Evolutionary conservation across 1,140 invertebrate species (phyloP).

Genomic region (Sarcophaga bullata): DNA sequence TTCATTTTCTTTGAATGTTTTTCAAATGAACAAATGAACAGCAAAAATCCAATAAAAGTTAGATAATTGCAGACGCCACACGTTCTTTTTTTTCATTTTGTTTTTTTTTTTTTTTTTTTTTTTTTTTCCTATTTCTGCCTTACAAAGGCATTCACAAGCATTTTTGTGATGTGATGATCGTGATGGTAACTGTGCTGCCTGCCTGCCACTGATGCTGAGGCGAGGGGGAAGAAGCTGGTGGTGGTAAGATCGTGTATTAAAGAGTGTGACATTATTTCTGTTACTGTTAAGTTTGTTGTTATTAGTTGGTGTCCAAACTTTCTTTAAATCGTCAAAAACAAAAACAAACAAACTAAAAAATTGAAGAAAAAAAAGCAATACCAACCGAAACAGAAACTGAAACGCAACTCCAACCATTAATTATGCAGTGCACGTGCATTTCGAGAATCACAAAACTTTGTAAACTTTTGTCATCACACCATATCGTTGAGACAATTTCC

Average conservation of each 20-base stretch:
- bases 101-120: neutral
- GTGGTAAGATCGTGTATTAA: neutral
- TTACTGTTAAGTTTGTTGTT: conserved; percentile 9
- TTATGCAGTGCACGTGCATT: conserved; percentile 59
- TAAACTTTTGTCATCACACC: conserved; percentile 42
- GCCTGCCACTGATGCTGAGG: neutral
- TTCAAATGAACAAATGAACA: conserved; percentile 7
- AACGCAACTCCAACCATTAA: conserved; percentile 47
- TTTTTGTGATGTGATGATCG: neutral
- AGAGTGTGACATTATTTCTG: conserved; percentile 18
- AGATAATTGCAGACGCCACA: conserved; percentile 64
- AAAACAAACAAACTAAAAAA: conserved; percentile 1
- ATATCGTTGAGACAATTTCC: conserved; percentile 38
- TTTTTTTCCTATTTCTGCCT: too few species aligned
- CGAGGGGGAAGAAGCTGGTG: too few species aligned
- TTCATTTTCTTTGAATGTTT: conserved; percentile 5
- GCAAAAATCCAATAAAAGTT: conserved; percentile 36
- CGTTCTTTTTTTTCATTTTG: conserved; percentile 50
- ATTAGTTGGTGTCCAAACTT: neutral
- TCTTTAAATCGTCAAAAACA: neutral
- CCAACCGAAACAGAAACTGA: neutral
- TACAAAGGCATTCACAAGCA: neutral
- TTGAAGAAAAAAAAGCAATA: neutral
- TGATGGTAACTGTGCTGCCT: neutral
- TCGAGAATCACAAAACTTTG: conserved; percentile 63